Evolutionary conservation across 2,888 invertebrate species (phyloP).

Genomic region (Ormyrus rosae): DNA sequence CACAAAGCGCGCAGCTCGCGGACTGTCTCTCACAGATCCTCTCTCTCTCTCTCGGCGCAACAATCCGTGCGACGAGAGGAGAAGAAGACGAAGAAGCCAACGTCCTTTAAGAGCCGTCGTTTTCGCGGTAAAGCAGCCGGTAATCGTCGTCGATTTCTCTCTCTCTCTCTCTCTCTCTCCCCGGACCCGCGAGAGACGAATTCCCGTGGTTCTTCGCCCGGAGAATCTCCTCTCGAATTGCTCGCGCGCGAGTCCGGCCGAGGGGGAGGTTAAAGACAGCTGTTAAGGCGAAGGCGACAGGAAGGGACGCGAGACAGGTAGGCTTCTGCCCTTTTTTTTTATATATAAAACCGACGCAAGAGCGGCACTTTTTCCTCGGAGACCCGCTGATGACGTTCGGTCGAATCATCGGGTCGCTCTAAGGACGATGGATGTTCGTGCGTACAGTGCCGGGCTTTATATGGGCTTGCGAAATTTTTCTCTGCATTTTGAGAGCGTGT

Average conservation of each 20-base stretch:
- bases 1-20: conserved; percentile 22
- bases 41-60: no score
- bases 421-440: no score
- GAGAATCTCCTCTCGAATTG: conserved; percentile 5
- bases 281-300: conserved; percentile 14
- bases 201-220: conserved; percentile 40
- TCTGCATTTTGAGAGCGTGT: no score
- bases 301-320: conserved; percentile 3
- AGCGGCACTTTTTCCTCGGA: conserved; percentile 5
- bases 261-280: conserved; percentile 37
- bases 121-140: conserved; percentile 50
- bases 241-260: conserved; percentile 1
- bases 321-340: background rate
- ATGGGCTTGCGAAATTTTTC: no score
- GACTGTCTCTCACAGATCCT: no score
- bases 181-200: conserved; percentile 20
- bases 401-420: no score
- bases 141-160: conserved; percentile 43
- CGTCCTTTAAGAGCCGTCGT: conserved; percentile 43
- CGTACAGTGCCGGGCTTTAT: no score
- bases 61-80: no score
- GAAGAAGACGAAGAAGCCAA: conserved; percentile 25
- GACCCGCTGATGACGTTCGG: no score
- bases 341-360: no score
- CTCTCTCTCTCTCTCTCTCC: background rate